phyloP scores from a whole-genome alignment of 2,888 invertebrate genomes.

The Catocala sponsa region DNA sequence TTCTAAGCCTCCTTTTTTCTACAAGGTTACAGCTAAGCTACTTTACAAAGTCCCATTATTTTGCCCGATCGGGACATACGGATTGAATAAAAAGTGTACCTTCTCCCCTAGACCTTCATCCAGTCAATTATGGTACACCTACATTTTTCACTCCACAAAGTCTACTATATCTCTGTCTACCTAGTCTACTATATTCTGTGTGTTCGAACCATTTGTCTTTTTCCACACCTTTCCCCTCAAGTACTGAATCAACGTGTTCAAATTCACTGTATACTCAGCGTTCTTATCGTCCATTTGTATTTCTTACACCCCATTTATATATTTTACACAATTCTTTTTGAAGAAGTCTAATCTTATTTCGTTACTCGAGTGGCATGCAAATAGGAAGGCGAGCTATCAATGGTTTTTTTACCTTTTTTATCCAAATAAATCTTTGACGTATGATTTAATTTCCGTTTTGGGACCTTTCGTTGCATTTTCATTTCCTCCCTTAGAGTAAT shows the following conservation, averaged over 20 bases:
- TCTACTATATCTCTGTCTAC: conserved; percentile 63
- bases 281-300: conserved; percentile 68
- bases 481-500: conserved; percentile 42
- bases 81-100: conserved; percentile 43
- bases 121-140: conserved; percentile 51
- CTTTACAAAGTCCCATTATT: conserved; percentile 34
- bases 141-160: conserved; percentile 58
- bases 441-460: conserved; percentile 54
- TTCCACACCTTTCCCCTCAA: conserved; percentile 52
- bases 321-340: conserved; percentile 54
- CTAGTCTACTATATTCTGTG: too few species aligned
- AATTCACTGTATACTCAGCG: conserved; percentile 61
- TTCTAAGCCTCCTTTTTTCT: conserved; percentile 16
- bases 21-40: conserved; percentile 21
- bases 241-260: conserved; percentile 65
- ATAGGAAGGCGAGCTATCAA: conserved; percentile 43
- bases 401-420: conserved; percentile 39
- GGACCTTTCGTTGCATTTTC: conserved; percentile 47
- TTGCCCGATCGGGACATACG: conserved; percentile 25
- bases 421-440: conserved; percentile 49
- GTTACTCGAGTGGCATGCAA: conserved; percentile 44
- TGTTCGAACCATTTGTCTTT: conserved; percentile 67
- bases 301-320: conserved; percentile 61
- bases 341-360: conserved; percentile 38
- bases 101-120: conserved; percentile 32